These are phyloP conservation scores for Bos taurus DNA, from an alignment of 2,113 vertebrate genomes.

Conservation along the genomic window ARS-UCD2.0 NC_037333.1:31690501-31691000, in stretches of 20 bases:
- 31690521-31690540: neutral
- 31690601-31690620: neutral
- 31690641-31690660: neutral
- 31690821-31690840: neutral
- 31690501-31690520: neutral
- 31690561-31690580: neutral
- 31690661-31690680: neutral
- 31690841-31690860: neutral
- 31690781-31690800: neutral
- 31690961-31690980: neutral
- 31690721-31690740: neutral
- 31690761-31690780: neutral
- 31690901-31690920: neutral
- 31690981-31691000: neutral
- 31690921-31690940: neutral
- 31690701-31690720: neutral
- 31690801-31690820: neutral
- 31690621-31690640: neutral
- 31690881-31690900: neutral
- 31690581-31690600: neutral
- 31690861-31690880: neutral
- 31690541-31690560: neutral
- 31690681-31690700: neutral
- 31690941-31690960: neutral
- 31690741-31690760: neutral